A percentile compares a stretch with the other conserved stretches of the same genome.
Evolutionary conservation across 2,888 invertebrate species (phyloP).

Genomic region (Rhyacophila evoluta): DNA sequence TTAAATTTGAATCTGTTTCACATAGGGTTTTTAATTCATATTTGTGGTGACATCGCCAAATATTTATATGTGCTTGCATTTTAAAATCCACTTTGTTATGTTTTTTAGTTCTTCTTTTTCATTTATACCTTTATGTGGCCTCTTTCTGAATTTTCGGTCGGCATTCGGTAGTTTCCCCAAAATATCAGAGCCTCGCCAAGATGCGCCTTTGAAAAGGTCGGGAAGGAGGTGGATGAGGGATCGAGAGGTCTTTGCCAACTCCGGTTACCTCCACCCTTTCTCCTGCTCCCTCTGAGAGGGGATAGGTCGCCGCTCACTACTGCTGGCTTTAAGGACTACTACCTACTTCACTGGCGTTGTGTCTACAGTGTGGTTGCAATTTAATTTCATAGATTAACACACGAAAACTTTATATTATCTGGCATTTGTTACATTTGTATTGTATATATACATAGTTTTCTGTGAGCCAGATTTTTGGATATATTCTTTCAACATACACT

Average conservation of each 20-base stretch:
- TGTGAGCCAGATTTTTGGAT: not conserved
- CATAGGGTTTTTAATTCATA: too few relatives aligned
- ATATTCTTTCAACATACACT: not conserved
- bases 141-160: not conserved
- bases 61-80: too few relatives aligned
- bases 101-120: too few relatives aligned
- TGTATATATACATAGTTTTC: too few relatives aligned
- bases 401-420: not conserved
- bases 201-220: conserved; percentile 18
- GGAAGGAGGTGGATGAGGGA: conserved; percentile 2
- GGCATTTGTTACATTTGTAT: too few relatives aligned
- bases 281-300: not conserved
- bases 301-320: not conserved
- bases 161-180: not conserved
- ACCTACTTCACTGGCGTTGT: not conserved
- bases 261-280: not conserved
- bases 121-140: too few relatives aligned
- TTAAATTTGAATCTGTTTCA: too few relatives aligned
- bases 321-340: conserved; percentile 19
- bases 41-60: too few relatives aligned
- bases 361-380: not conserved
- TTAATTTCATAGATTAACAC: not conserved
- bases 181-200: not conserved
- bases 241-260: conserved; percentile 24
- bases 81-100: too few relatives aligned